A percentile compares a stretch with the other conserved stretches of the same genome.
phyloP scores from a whole-genome alignment of 2,113 vertebrate species.

The Myrmecophaga tridactyla region DNA sequence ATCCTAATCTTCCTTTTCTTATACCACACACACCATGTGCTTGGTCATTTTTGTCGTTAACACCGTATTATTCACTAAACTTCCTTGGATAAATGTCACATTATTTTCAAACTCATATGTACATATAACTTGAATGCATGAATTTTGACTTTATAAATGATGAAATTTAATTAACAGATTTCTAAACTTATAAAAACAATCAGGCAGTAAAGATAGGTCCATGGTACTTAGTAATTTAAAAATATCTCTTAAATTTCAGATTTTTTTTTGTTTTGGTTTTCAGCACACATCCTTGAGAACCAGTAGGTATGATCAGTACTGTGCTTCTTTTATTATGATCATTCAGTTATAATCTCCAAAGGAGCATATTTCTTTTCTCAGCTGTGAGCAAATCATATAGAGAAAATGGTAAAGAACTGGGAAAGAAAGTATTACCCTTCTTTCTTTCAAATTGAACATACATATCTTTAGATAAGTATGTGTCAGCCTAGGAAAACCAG shows the following conservation, averaged over 20 bases:
- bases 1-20: not conserved
- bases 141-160: not conserved
- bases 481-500: not conserved
- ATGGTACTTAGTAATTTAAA: not conserved
- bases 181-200: not conserved
- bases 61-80: not conserved
- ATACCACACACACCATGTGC: not conserved
- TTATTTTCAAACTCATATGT: not conserved
- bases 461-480: not conserved
- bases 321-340: not conserved
- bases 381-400: not conserved
- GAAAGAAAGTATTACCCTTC: not conserved
- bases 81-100: not conserved
- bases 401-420: not conserved
- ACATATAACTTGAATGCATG: not conserved
- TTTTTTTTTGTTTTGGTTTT: not conserved
- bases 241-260: not conserved
- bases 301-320: not conserved
- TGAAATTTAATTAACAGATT: not conserved
- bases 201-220: not conserved
- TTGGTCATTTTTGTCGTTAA: fast-evolving
- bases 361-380: not conserved
- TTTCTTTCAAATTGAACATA: not conserved
- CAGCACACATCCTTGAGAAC: not conserved
- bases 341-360: not conserved